A percentile compares a stretch with the other conserved stretches of the same genome.
These are phyloP conservation scores for Trinorchestia longiramus DNA, from an alignment of 1,140 invertebrate species.

Conservation along the genomic window DNA sequence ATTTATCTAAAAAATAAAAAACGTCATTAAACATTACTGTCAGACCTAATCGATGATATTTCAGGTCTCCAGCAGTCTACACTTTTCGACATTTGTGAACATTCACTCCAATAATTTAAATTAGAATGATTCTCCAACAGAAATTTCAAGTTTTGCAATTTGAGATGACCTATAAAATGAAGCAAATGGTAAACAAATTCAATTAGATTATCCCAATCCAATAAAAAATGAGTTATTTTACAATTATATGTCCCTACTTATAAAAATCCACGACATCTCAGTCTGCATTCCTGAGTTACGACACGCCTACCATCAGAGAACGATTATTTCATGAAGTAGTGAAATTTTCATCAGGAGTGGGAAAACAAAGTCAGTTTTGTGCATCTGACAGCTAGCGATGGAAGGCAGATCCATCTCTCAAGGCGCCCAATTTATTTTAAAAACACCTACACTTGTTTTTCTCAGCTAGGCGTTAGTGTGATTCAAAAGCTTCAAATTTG, in stretches of 20 bases:
- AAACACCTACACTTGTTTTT: not conserved
- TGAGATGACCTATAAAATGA: not conserved
- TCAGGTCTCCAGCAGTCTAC: not conserved
- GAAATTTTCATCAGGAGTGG: not conserved
- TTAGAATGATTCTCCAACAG: not conserved
- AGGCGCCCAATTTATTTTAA: not conserved
- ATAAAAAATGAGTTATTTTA: no score
- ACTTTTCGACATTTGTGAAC: not conserved
- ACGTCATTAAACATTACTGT: not conserved
- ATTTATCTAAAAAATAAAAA: not conserved
- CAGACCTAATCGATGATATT: not conserved
- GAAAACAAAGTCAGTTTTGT: not conserved
- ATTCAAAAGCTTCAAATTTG: not conserved
- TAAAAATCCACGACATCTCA: not conserved
- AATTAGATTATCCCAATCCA: no score
- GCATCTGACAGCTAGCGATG: not conserved
- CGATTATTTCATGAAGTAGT: not conserved
- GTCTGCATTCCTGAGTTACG: not conserved
- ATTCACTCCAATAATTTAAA: not conserved
- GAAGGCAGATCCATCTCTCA: not conserved
- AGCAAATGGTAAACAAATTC: not conserved
- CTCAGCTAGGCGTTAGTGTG: not conserved
- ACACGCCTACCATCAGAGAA: not conserved
- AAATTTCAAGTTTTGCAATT: not conserved
- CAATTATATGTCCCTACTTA: no score